Evolutionary conservation across 2,888 invertebrate species (phyloP), one percentile per base, ranked within the genome.

Genomic region (Epinotia brunnichana): DNA sequence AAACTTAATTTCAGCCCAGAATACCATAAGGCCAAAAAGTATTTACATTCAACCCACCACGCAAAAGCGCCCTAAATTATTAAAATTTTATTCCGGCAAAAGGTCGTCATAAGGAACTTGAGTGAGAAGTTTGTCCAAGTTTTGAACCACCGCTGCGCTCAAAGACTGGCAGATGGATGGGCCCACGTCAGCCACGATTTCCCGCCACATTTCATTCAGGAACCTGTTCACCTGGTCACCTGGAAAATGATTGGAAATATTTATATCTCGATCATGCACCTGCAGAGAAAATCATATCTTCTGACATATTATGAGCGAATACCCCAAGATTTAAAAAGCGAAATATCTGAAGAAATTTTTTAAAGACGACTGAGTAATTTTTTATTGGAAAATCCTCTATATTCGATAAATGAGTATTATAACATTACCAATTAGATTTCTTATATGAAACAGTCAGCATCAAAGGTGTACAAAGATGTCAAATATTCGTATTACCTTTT

Each of bases 181-280:
- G 0, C 89, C 90, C 0, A 89, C 88, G 15, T 87, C 87, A n/a
- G 81, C 80, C 2, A 88, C 83, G 2, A 90, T 80, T 69, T 90
- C 87, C 24, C 83, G 82, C 88, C 89, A 89, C 79, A 90, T 78
- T 67, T 90, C 89, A 77, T 90, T 90, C 2, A 90, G 78, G 9
- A 90, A 80, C 54, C 78, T 87, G 79, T 89, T 90, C 60, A 90
- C 82, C 80, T 87, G 87, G 54, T 89, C 89, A 79, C 88, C 88
- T 89, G 84, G 17, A 83, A 83, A 68, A 44, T 10, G 0, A 29
- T n/a, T n/a, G n/a, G n/a, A n/a, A n/a, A n/a, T n/a, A 48, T n/a
- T 5, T n/a, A 48, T 48, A n/a, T 48, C n/a, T n/a, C n/a, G 48
- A 44, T 44, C 15, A 15, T 44, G n/a, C n/a, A n/a, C n/a, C n/a